Evolutionary conservation across 2,113 vertebrate genomes (phyloP).

Genomic region (Sinocyclocheilus anshuiensis): DNA sequence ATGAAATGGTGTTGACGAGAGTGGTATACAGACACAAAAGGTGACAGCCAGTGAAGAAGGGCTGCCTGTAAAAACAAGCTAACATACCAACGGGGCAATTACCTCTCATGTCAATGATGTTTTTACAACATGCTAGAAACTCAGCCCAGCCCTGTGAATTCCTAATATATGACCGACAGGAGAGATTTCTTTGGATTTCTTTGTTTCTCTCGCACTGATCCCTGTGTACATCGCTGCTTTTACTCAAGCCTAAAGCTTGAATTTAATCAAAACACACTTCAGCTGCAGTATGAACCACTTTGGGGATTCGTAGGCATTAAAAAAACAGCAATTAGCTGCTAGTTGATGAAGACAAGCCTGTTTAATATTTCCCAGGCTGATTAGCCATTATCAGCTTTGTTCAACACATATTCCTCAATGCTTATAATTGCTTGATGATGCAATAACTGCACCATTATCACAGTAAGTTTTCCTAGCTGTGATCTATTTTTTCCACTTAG

Average conservation of each 20-base stretch:
- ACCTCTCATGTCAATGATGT: constrained; percentile 50
- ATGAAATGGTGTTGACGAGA: neutral
- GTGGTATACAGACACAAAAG: neutral
- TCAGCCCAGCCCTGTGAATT: constrained; percentile 43
- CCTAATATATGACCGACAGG: constrained; percentile 43
- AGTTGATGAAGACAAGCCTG: constrained; percentile 59
- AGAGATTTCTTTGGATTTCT: neutral
- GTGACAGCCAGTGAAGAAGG: neutral
- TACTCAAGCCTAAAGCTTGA: constrained; percentile 61
- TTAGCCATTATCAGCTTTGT: constrained; percentile 63
- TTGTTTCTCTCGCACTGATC: constrained; percentile 45
- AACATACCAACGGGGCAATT: constrained; percentile 45
- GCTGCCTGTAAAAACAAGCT: constrained; percentile 54
- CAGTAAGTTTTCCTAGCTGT: neutral
- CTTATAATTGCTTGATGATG: constrained; percentile 38
- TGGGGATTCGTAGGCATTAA: constrained; percentile 57
- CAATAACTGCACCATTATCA: constrained; percentile 29
- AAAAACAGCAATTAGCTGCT: constrained; percentile 60
- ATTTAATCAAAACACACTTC: constrained; percentile 69
- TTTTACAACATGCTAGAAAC: constrained; percentile 55
- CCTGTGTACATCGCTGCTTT: constrained; percentile 60
- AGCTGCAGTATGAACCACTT: constrained; percentile 48
- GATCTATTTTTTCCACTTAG: neutral
- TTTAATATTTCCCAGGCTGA: constrained; percentile 68
- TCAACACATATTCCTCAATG: constrained; percentile 5